Percentiles rank a stretch among this genome's conserved stretches.
Conservation (phyloP, 2,888 invertebrate species). For the Megastigmus dorsalis region DNA sequence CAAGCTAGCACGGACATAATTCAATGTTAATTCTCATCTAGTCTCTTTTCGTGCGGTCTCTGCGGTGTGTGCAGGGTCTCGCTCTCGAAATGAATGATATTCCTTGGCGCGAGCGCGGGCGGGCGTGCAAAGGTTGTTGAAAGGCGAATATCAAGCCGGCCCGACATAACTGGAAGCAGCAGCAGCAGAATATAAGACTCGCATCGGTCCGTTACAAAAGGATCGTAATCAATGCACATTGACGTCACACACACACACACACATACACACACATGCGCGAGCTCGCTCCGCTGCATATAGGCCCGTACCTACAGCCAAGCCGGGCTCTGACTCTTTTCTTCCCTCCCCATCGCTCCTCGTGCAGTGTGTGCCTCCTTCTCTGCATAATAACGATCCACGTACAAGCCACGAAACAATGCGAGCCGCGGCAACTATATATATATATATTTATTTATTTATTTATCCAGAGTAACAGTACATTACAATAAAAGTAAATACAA, state of each 20-base stretch:
- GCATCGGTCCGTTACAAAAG: slow-evolving; percentile 19
- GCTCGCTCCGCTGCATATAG: no score
- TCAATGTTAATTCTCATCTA: slow-evolving; percentile 34
- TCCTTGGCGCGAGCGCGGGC: not conserved
- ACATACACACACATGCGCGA: not conserved
- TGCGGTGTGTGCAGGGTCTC: no score
- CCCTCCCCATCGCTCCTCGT: slow-evolving; percentile 2
- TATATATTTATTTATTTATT: no score
- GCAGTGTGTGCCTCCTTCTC: slow-evolving; percentile 11
- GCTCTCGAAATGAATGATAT: slow-evolving; percentile 20
- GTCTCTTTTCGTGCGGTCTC: not conserved
- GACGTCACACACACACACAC: slow-evolving; percentile 15
- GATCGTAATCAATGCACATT: slow-evolving; percentile 43
- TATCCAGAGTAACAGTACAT: no score
- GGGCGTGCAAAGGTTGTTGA: not conserved
- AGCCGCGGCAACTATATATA: not conserved
- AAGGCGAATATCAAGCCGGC: not conserved
- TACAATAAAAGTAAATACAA: no score
- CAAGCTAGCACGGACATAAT: slow-evolving; percentile 3
- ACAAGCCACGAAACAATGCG: slow-evolving; percentile 32
- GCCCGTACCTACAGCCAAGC: no score
- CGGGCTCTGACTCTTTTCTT: slow-evolving; percentile 46
- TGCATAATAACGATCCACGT: slow-evolving; percentile 35
- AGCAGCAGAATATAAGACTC: slow-evolving; percentile 8
- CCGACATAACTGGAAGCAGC: not conserved